Evolutionary conservation across 2,888 invertebrate species (phyloP).

Genomic region (Siphlonurus alternatus): DNA sequence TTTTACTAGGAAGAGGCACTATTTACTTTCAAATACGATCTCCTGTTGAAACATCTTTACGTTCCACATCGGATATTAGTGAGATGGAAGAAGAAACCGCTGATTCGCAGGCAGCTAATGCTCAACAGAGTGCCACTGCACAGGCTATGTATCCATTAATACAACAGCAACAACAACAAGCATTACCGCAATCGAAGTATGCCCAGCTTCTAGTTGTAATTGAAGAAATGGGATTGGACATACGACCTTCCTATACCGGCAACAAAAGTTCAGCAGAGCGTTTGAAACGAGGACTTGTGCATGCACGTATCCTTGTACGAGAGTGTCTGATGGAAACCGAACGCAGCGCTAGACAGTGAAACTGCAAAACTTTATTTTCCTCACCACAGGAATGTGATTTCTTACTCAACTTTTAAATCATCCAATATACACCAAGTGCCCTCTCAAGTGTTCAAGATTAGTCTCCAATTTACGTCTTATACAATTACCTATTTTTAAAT

Average conservation of each 20-base stretch:
- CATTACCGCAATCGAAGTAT: constrained; percentile 53
- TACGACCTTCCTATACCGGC: constrained; percentile 94
- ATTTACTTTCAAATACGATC: neutral
- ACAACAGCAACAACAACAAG: neutral
- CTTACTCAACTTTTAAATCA: neutral
- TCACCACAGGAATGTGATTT: neutral
- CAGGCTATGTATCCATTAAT: neutral
- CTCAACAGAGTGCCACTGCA: neutral
- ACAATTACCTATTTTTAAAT: too few species aligned
- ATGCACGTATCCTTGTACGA: constrained; percentile 85
- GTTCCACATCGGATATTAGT: too few species aligned
- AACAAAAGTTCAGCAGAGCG: constrained; percentile 89
- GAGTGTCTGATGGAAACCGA: constrained; percentile 95
- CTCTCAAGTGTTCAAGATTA: too few species aligned
- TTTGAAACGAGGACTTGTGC: constrained; percentile 87
- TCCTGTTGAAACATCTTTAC: too few species aligned
- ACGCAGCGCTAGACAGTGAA: constrained; percentile 66
- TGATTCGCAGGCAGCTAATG: neutral
- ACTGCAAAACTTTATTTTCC: constrained; percentile 8
- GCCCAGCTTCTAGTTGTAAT: constrained; percentile 82
- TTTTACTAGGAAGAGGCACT: neutral
- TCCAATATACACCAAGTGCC: neutral
- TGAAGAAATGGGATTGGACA: constrained; percentile 94
- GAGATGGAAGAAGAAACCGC: neutral
- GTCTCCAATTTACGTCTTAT: too few species aligned